phyloP scores from a whole-genome alignment of 2,888 invertebrate species.

The Falcaria lacertinaria region DNA sequence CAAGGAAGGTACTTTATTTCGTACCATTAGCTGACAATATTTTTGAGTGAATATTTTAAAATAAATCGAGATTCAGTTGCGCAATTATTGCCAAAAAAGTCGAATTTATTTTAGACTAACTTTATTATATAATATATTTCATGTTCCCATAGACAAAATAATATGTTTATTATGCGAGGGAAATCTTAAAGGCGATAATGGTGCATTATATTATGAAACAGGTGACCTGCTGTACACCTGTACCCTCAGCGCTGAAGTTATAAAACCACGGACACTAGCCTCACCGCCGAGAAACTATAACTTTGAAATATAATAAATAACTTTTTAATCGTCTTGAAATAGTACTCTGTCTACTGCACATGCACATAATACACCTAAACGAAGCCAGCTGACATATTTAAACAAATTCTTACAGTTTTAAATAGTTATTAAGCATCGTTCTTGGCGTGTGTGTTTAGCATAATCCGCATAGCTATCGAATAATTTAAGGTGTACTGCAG shows the following conservation, averaged over 20 bases:
- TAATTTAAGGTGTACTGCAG: constrained; percentile 30
- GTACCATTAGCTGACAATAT: too few species aligned
- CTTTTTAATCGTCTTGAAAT: not conserved
- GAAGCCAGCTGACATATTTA: not conserved
- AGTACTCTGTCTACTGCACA: not conserved
- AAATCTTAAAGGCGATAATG: not conserved
- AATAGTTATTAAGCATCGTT: constrained; percentile 10
- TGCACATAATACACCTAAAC: not conserved
- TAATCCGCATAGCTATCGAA: constrained; percentile 30
- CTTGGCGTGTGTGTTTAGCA: constrained; percentile 15
- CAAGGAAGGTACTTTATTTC: too few species aligned
- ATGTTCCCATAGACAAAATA: too few species aligned
- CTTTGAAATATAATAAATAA: not conserved
- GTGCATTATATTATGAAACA: not conserved
- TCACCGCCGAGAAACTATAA: not conserved
- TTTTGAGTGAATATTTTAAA: too few species aligned
- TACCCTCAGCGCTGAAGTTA: not conserved
- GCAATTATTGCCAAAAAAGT: too few species aligned
- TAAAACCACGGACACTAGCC: not conserved
- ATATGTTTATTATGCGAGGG: too few species aligned
- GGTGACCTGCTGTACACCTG: not conserved
- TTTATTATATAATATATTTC: too few species aligned
- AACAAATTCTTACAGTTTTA: constrained; percentile 1
- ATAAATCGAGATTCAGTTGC: too few species aligned
- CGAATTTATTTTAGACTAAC: too few species aligned